phyloP scores from a whole-genome alignment of 2,113 vertebrate genomes.

The Dipodomys stephensi region DNA sequence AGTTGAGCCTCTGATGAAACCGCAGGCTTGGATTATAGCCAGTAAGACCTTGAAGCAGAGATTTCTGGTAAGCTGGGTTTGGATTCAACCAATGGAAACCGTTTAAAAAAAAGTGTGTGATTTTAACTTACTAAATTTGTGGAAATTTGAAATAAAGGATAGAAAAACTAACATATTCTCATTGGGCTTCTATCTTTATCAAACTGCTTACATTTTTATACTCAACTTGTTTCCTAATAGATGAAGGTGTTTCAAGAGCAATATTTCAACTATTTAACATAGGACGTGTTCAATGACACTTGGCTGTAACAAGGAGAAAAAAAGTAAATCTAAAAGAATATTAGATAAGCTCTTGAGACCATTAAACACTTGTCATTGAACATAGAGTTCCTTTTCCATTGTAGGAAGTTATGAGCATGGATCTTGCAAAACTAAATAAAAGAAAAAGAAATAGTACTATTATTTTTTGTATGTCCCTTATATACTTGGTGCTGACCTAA shows the following conservation, averaged over 20 bases:
- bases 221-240: background rate
- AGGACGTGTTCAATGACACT: background rate
- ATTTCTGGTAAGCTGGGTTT: background rate
- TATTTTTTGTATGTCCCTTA: background rate
- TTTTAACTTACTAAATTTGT: background rate
- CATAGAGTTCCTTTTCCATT: background rate
- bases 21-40: background rate
- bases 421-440: conserved; percentile 7
- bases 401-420: background rate
- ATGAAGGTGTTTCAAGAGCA: background rate
- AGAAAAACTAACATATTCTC: background rate
- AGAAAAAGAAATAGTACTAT: background rate
- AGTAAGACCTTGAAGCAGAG: background rate
- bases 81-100: background rate
- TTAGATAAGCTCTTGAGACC: background rate
- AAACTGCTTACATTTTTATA: background rate
- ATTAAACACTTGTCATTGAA: background rate
- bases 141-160: background rate
- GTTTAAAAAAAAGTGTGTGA: background rate
- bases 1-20: background rate
- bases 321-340: background rate
- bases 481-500: background rate
- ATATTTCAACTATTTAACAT: background rate
- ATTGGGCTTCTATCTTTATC: background rate
- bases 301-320: background rate